These are phyloP conservation scores for Halcyon senegalensis DNA, from an alignment of 2,113 vertebrate genomes.

Conservation along the genomic window DNA sequence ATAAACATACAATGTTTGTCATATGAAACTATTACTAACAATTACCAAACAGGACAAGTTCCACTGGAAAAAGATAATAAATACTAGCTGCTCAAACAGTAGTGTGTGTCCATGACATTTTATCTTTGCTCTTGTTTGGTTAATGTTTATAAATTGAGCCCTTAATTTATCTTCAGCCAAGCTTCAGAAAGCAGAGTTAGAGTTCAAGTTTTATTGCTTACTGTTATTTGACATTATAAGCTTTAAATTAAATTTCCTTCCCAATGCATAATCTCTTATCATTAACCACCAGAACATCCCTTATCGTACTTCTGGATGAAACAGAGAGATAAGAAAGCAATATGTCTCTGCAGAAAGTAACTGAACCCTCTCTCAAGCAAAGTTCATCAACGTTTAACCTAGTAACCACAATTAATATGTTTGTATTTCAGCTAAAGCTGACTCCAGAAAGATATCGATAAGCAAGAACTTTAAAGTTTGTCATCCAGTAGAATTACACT, in stretches of 20 bases:
- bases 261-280: neutral
- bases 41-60: neutral
- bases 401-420: neutral
- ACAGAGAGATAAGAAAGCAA: neutral
- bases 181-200: neutral
- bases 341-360: neutral
- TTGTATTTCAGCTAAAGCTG: neutral
- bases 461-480: neutral
- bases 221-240: neutral
- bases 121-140: neutral
- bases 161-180: neutral
- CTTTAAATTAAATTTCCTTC: neutral
- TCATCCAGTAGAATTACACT: neutral
- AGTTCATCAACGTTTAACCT: neutral
- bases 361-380: neutral
- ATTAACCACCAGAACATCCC: neutral
- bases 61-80: neutral
- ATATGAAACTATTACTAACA: neutral
- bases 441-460: neutral
- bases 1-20: neutral
- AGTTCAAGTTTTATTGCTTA: neutral
- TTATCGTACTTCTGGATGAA: neutral
- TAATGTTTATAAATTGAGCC: neutral
- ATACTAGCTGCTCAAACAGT: neutral
- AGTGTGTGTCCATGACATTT: neutral